Evolutionary conservation across 2,797 vertebrate species (phyloP).

Genomic region (Urocyon cinereoargenteus): DNA sequence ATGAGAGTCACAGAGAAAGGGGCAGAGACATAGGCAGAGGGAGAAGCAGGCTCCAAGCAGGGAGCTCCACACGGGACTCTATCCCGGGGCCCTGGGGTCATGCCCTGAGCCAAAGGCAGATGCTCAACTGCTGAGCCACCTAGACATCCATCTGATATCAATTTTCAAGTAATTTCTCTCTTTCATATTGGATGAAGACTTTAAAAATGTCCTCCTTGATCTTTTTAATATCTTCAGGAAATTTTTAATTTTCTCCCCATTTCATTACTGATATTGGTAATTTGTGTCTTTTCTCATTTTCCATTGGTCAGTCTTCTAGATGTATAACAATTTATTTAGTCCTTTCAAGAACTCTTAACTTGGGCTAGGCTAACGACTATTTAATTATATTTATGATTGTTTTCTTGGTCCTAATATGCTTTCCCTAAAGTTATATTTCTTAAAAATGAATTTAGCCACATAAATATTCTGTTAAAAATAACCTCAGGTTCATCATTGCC

Average conservation of each 20-base stretch:
- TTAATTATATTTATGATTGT: not conserved
- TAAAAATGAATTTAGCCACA: conserved; percentile 13
- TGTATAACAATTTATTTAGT: not conserved
- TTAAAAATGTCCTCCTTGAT: not conserved
- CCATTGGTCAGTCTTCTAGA: not conserved
- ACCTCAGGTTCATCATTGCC: not conserved
- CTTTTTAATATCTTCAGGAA: not conserved
- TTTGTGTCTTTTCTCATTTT: not conserved
- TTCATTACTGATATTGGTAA: not conserved
- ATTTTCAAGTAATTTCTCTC: not conserved
- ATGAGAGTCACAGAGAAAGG: too few relatives aligned
- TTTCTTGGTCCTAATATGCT: not conserved
- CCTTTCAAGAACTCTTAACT: not conserved
- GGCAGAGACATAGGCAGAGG: too few relatives aligned
- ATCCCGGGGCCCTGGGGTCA: too few relatives aligned
- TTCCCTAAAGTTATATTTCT: not conserved
- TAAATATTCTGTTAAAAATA: not conserved
- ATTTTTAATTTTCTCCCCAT: not conserved
- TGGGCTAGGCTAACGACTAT: not conserved
- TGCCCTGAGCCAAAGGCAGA: too few relatives aligned
- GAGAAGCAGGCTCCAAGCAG: too few relatives aligned
- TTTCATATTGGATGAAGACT: not conserved
- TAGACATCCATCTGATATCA: not conserved
- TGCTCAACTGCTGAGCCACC: too few relatives aligned
- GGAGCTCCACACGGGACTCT: too few relatives aligned